phyloP scores from a whole-genome alignment of 2,888 invertebrate genomes.

The Polydrusus cervinus region DNA sequence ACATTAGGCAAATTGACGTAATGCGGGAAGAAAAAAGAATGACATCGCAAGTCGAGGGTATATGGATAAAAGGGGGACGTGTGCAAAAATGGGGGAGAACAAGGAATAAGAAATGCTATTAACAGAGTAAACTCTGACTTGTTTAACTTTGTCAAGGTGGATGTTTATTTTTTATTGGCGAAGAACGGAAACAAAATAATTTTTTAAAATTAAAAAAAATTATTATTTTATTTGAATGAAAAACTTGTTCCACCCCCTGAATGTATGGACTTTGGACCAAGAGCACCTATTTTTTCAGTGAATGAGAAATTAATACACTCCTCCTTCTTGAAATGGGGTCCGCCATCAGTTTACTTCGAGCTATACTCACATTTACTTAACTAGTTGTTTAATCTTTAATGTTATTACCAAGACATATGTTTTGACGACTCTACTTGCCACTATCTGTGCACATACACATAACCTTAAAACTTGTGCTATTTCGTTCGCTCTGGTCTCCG shows the following conservation, averaged over 20 bases:
- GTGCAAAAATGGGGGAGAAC: conserved; percentile 12
- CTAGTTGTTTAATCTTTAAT: conserved; percentile 41
- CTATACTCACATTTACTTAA: too few relatives aligned
- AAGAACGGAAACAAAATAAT: too few relatives aligned
- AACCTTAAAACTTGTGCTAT: conserved; percentile 49
- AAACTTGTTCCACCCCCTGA: too few relatives aligned
- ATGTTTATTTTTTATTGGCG: neutral
- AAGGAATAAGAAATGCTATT: conserved; percentile 11
- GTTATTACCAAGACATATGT: conserved; percentile 47
- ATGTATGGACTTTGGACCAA: too few relatives aligned
- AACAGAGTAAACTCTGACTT: conserved; percentile 26
- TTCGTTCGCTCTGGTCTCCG: conserved; percentile 36
- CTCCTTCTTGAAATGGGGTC: too few relatives aligned
- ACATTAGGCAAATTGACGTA: conserved; percentile 47
- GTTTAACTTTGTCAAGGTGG: conserved; percentile 22
- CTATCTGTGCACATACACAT: conserved; percentile 51
- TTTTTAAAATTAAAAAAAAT: too few relatives aligned
- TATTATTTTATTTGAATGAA: too few relatives aligned
- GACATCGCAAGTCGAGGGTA: conserved; percentile 34
- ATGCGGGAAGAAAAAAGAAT: conserved; percentile 39
- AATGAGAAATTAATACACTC: too few relatives aligned
- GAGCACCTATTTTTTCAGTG: too few relatives aligned
- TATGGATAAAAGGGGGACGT: conserved; percentile 9
- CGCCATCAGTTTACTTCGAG: too few relatives aligned
- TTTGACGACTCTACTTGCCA: conserved; percentile 42